A percentile compares a stretch with the other conserved stretches of the same genome.
phyloP scores from a whole-genome alignment of 2,888 invertebrate species.

The Leptopilina myrica region DNA sequence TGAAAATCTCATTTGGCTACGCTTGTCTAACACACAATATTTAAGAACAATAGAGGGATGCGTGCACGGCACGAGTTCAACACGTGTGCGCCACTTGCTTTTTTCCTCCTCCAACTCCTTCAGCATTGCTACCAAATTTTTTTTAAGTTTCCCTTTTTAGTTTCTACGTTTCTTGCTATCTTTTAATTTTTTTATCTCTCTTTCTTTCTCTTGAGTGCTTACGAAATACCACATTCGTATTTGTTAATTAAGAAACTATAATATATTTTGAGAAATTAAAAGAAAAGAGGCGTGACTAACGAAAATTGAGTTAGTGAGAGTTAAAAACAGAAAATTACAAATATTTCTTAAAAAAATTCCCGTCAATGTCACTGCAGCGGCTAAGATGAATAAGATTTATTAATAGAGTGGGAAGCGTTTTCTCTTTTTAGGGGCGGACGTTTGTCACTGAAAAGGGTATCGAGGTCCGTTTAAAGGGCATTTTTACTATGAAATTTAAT shows the following conservation, averaged over 20 bases:
- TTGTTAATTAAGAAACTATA: conserved; percentile 32
- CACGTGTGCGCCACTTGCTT: conserved; percentile 31
- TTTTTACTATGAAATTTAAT: neutral
- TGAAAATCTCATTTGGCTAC: conserved; percentile 4
- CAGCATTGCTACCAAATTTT: neutral
- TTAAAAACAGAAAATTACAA: conserved; percentile 11
- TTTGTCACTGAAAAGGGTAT: conserved; percentile 5
- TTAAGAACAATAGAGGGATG: conserved; percentile 34
- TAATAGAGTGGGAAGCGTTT: neutral
- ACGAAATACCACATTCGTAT: neutral
- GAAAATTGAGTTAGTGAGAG: conserved; percentile 68
- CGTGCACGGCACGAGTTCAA: conserved; percentile 11
- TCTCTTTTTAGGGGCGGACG: neutral
- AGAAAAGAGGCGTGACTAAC: conserved; percentile 69
- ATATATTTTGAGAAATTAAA: conserved; percentile 63
- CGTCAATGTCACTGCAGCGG: neutral
- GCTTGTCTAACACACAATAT: conserved; percentile 23
- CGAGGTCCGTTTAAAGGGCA: neutral
- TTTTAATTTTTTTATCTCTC: too few species aligned
- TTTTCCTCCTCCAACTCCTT: neutral
- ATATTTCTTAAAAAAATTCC: neutral
- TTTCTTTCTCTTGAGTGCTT: neutral
- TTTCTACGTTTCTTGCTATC: too few species aligned
- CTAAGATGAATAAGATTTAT: conserved; percentile 20
- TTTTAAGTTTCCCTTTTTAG: neutral